phyloP scores from a whole-genome alignment of 2,888 invertebrate genomes.

The Yponomeuta sedellus region DNA sequence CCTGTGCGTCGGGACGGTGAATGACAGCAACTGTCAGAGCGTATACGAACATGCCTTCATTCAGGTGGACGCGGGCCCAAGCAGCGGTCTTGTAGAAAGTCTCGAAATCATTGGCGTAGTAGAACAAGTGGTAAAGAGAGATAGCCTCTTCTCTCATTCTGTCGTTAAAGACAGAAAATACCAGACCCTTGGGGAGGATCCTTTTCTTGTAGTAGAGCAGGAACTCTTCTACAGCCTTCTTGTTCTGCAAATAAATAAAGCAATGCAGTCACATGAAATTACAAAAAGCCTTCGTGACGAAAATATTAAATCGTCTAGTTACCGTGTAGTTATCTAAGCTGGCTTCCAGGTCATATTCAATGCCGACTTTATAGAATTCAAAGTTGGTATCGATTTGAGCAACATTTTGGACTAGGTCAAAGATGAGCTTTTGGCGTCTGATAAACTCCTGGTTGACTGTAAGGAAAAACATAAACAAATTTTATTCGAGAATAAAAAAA shows the following conservation, averaged over 20 bases:
- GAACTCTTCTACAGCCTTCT: constrained; percentile 61
- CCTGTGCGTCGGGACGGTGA: constrained; percentile 75
- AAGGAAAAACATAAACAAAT: background rate
- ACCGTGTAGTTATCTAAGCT: constrained; percentile 28
- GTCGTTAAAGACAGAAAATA: constrained; percentile 71
- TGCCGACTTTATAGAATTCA: constrained; percentile 28
- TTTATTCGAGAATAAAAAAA: background rate
- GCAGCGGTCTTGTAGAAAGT: constrained; percentile 77
- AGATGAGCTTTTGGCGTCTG: constrained; percentile 39
- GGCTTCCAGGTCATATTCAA: constrained; percentile 28
- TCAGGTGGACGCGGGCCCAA: constrained; percentile 75
- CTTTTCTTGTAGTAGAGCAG: constrained; percentile 54
- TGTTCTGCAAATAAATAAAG: constrained; percentile 40
- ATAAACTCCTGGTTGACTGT: constrained; percentile 26
- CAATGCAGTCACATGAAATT: background rate
- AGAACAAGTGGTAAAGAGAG: constrained; percentile 74
- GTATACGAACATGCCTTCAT: constrained; percentile 79
- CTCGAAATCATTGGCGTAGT: constrained; percentile 77
- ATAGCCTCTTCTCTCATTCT: constrained; percentile 65
- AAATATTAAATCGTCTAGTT: background rate
- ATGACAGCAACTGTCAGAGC: constrained; percentile 76
- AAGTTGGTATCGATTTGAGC: constrained; percentile 30
- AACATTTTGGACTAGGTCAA: constrained; percentile 43
- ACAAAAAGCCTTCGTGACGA: too few species aligned
- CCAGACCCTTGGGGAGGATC: constrained; percentile 61